phyloP scores from a whole-genome alignment of 2,888 invertebrate species.

The Hirudinaria manillensis region DNA sequence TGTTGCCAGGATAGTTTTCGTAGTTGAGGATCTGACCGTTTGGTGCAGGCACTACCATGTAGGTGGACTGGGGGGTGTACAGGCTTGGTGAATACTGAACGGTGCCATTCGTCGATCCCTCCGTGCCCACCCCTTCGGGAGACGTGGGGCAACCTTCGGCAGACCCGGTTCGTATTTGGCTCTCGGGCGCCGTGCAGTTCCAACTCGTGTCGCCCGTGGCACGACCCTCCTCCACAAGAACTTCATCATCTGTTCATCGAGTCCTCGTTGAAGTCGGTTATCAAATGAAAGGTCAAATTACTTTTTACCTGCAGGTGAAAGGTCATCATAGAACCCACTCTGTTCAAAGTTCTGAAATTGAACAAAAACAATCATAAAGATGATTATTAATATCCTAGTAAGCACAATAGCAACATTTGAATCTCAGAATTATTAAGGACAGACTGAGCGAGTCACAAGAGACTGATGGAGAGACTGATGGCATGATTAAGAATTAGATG shows the following conservation, averaged over 20 bases:
- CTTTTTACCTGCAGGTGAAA: too few relatives aligned
- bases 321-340: too few relatives aligned
- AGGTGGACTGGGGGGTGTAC: constrained; percentile 1
- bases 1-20: constrained; percentile 32
- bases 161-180: neutral
- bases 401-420: too few relatives aligned
- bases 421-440: too few relatives aligned
- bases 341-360: too few relatives aligned
- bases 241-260: neutral
- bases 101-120: neutral
- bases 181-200: neutral
- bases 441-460: too few relatives aligned
- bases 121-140: neutral
- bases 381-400: too few relatives aligned
- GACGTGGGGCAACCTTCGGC: neutral
- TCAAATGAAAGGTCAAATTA: too few relatives aligned
- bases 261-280: too few relatives aligned
- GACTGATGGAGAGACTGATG: too few relatives aligned
- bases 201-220: neutral
- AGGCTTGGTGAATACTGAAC: constrained; percentile 2
- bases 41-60: constrained; percentile 27
- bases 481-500: too few relatives aligned
- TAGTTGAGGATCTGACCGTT: constrained; percentile 28
- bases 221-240: neutral
- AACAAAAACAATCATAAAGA: too few relatives aligned